A percentile compares a stretch with the other conserved stretches of the same genome.
phyloP scores from a whole-genome alignment of 2,113 vertebrate species.

The Origma solitaria region DNA sequence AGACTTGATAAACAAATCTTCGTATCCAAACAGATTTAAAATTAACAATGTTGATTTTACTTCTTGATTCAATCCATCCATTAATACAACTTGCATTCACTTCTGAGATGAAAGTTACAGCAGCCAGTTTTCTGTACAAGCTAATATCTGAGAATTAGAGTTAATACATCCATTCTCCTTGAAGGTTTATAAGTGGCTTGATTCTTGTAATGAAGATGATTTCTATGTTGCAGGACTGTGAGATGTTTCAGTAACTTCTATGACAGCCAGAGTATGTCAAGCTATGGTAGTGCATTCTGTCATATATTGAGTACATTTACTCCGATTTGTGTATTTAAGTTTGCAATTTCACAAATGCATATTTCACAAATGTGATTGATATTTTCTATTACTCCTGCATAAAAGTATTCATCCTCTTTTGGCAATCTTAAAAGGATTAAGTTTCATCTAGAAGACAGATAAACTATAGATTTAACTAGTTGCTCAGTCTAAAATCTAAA shows the following conservation, averaged over 20 bases:
- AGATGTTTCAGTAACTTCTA: neutral
- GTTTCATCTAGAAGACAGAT: neutral
- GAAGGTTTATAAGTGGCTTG: neutral
- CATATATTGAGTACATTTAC: neutral
- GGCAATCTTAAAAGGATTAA: neutral
- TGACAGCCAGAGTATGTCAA: neutral
- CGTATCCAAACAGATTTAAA: neutral
- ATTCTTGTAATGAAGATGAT: neutral
- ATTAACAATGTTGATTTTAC: neutral
- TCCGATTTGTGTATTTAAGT: neutral
- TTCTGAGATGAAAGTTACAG: neutral
- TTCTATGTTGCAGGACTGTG: neutral
- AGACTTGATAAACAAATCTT: neutral
- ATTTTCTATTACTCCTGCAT: neutral
- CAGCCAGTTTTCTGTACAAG: neutral
- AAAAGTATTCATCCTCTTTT: neutral
- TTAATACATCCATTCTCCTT: neutral
- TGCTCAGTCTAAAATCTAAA: neutral
- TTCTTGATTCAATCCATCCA: neutral
- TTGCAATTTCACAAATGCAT: neutral
- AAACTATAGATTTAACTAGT: neutral
- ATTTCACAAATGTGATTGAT: neutral
- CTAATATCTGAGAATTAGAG: neutral
- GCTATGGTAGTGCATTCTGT: neutral
- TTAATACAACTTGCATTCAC: neutral